Conservation (phyloP, 2,888 invertebrate genomes). For the Acanthococcus lagerstroemiae region DNA sequence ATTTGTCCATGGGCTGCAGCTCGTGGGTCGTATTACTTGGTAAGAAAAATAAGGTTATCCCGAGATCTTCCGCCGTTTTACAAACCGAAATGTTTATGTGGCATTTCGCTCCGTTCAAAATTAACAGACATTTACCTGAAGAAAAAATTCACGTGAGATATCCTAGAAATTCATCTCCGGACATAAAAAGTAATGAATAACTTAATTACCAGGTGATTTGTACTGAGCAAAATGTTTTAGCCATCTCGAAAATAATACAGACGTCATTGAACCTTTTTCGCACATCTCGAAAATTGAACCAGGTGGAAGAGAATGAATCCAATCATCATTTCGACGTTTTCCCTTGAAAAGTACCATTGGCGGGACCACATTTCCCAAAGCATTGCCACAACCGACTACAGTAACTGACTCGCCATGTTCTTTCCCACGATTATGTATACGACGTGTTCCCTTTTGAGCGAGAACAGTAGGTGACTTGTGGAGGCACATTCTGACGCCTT, state of each 20-base stretch:
- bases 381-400: conserved; percentile 39
- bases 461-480: conserved; percentile 38
- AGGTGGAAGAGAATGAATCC: neutral
- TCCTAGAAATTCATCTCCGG: neutral
- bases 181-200: neutral
- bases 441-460: conserved; percentile 37
- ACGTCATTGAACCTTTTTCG: neutral
- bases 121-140: neutral
- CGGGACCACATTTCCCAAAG: conserved; percentile 30
- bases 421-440: conserved; percentile 32
- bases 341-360: neutral
- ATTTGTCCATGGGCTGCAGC: neutral
- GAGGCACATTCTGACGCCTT: conserved; percentile 37
- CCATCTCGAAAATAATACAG: neutral
- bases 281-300: neutral
- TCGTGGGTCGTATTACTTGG: neutral
- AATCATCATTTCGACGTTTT: neutral
- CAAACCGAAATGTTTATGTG: neutral
- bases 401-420: conserved; percentile 41
- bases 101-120: neutral
- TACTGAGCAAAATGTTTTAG: neutral
- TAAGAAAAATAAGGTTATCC: neutral
- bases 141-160: too few relatives aligned
- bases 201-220: neutral
- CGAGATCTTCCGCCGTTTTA: neutral